Evolutionary conservation across 2,888 invertebrate genomes (phyloP), one percentile per base, ranked within the genome.

Genomic region (Sesamia inferens): DNA sequence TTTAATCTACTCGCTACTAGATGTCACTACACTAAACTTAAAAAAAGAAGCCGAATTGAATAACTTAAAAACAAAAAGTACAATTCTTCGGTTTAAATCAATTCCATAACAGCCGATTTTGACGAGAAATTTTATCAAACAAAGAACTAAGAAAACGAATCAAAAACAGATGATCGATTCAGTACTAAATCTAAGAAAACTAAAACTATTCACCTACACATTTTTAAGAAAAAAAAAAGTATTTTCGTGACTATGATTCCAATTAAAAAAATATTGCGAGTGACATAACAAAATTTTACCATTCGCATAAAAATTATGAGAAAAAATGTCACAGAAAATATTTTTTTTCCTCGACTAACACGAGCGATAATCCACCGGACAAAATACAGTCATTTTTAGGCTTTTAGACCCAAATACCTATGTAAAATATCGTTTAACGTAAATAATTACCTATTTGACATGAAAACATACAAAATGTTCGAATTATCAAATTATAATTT

Each of bases 61-160:
- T 42, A n/a, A 42, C 5, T 14, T 10, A n/a, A 51, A 64, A 19
- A 69, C n/a, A 47, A 13, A 44, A 72, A 69, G 58, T 51, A 59
- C 65, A 1, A 63, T 78, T 68, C 76, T 79, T 81, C 77, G 71
- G 74, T 76, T 55, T 68, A 74, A 63, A 66, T 69, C 70, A 61
- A 55, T 57, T 48, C 42, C 74, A 31, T 31, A 65, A 86, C 85
- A 85, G 83, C 87, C 85, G 58, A 85, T 85, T 82, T 86, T 85
- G 83, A 85, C 68, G 82, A 82, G 68, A 73, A 54, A 24, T 63
- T 51, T 8, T 39, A 54, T 54, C 65, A 68, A 57, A 31, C 42
- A 71, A 61, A 14, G 24, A 57, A 19, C 74, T 54, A 58, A 74
- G n/a, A 1, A 63, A 22, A 80, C 54, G 55, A 83, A 80, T 65